Evolutionary conservation across 1,140 invertebrate species (phyloP), one percentile per base, ranked within the genome.

Genomic region (Oreohelix idahoensis): DNA sequence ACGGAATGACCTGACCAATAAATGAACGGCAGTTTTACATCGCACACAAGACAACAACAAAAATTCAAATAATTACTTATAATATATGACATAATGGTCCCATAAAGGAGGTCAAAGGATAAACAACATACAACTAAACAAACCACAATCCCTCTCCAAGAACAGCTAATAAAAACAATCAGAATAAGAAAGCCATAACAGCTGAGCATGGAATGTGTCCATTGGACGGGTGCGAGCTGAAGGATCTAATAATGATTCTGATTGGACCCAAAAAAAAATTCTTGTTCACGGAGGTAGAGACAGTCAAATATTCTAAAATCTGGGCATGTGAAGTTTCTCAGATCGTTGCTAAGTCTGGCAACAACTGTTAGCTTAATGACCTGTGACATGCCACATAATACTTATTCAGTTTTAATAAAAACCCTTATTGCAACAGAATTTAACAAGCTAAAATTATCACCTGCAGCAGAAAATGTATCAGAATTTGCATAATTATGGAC

Each of bases 141-240:
- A 20, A 58, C 15, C 1, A 5, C 23, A 10, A 11, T 66, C 29
- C 29, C 2, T 42, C 10, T 39, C 23, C 11, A 23, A 45, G 26
- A n/a, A 73, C 2, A 42, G n/a, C n/a, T n/a, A 73, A 73, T 4
- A 11, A 73, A 73, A 73, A 76, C 1, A 53, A 53, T 39, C 74
- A 26, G 13, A 76, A 35, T 8, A 26, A 76, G 5, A 76, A 15
- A 53, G 13, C 38, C 2, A n/a, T 58, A 42, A 76, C 8, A 35
- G n/a, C 29, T 49, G 29, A 35, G n/a, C 10, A 51, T 76, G 74
- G 74, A 76, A 76, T 76, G 74, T 76, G 74, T 76, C 74, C 74
- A 76, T 32, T 76, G 74, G 74, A 76, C 74, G 74, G 74, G n/a
- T 66, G 29, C 32, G 29, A 66, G 45, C 36, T 71, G 29, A 23